Percentiles rank a stretch among this genome's conserved stretches.
phyloP scores from a whole-genome alignment of 2,888 invertebrate genomes.

The Macaria liturata region DNA sequence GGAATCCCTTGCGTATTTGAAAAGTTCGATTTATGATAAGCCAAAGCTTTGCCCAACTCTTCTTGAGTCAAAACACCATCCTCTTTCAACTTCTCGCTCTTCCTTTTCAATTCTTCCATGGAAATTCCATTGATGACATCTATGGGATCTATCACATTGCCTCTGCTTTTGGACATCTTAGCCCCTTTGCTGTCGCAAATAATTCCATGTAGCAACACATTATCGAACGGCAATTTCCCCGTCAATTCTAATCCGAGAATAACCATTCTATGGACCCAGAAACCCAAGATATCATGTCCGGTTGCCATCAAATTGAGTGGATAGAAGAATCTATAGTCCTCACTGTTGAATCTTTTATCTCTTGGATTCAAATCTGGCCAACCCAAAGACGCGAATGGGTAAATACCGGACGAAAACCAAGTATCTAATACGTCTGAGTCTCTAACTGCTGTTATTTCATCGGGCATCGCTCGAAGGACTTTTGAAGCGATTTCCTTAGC shows the following conservation, averaged over 20 bases:
- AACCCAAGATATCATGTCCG: constrained; percentile 97
- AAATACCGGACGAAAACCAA: constrained; percentile 98
- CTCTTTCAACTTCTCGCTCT: constrained; percentile 66
- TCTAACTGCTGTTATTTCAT: constrained; percentile 74
- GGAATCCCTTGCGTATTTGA: constrained; percentile 90
- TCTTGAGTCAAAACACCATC: constrained; percentile 83
- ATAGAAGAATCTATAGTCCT: constrained; percentile 86
- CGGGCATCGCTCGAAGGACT: constrained; percentile 72
- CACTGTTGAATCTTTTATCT: constrained; percentile 24
- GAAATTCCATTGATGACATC: constrained; percentile 94
- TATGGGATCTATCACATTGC: constrained; percentile 97
- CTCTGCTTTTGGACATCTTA: constrained; percentile 99
- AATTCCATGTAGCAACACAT: constrained; percentile 94
- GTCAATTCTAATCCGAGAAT: constrained; percentile 93
- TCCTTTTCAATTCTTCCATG: constrained; percentile 83
- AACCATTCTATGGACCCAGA: constrained; percentile 99
- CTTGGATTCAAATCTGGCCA: constrained; percentile 88
- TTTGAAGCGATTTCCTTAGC: constrained; percentile 83
- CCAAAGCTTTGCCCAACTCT: constrained; percentile 86
- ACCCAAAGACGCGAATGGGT: constrained; percentile 94
- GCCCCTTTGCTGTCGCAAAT: constrained; percentile 95
- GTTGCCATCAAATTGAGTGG: constrained; percentile 96
- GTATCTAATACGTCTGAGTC: constrained; percentile 98
- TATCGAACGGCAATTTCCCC: constrained; percentile 90
- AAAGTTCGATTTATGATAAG: constrained; percentile 86